Evolutionary conservation across 2,888 invertebrate genomes (phyloP), one percentile per base, ranked within the genome.

Genomic region (Brachypalpus laphriformis): DNA sequence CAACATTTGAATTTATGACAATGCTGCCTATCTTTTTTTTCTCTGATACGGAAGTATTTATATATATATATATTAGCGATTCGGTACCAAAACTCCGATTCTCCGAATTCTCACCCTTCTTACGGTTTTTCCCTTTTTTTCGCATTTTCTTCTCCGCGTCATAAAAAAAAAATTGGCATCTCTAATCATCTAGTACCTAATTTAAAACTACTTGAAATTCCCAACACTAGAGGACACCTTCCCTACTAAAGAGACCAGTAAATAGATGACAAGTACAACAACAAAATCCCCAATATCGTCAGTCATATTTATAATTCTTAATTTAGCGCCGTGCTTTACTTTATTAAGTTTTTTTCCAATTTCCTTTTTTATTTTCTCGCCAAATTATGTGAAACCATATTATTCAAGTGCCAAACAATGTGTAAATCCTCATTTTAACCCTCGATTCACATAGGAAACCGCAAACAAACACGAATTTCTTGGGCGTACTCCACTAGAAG

Each of bases 401-500:
- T 11, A 14, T 14, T 54, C 2, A 49, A 71, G 40, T 59, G 42
- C 51, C 59, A 71, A 66, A 51, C 14, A 54, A 51, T 31, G 42
- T 71, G 42, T 45, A 34, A 9, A 47, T 61, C 7, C n/a, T 1
- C 3, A 25, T 2, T 11, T 18, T 2, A 51, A n/a, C 6, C 9
- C 18, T 2, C 16, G n/a, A 49, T 42, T 81, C 45, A 70, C 56
- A 49, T 28, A 80, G 51, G 5, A 83, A 80, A 80, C 28, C 1
- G 4, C 25, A 75, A 25, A 54, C 47, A 63, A 37, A 54, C 22
- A 31, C 47, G 4, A 40, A 42, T 81, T 81, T 81, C 54, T 76
- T 47, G 85, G 85, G 85, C 85, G 85, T 85, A 49, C 85, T 81
- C 81, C 63, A n/a, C 45, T 9, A 54, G 40, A 54, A 20, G 22